Conservation (phyloP, 2,113 vertebrate genomes). For the Laticauda colubrina region DNA sequence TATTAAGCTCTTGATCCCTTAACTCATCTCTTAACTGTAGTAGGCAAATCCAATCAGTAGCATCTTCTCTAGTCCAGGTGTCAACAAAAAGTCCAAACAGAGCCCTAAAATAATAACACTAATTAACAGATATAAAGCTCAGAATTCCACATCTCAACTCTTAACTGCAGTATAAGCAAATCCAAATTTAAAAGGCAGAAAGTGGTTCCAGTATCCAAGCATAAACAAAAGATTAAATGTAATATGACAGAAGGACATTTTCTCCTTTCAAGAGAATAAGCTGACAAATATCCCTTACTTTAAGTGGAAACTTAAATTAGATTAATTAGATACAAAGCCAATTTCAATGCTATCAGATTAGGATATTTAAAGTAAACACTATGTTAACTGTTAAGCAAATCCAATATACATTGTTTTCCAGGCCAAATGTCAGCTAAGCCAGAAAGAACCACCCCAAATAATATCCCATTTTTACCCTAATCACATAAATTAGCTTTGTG, state of each 20-base stretch:
- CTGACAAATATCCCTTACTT: neutral
- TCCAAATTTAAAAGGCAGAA: neutral
- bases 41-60: neutral
- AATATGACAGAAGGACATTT: neutral
- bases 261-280: neutral
- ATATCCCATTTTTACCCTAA: neutral
- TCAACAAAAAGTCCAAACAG: neutral
- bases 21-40: neutral
- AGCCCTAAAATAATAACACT: neutral
- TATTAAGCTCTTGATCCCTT: neutral
- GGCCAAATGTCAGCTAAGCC: neutral
- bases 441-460: neutral
- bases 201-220: neutral
- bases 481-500: neutral
- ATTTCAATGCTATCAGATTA: neutral
- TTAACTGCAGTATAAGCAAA: neutral
- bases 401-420: neutral
- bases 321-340: neutral
- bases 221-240: neutral
- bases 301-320: neutral
- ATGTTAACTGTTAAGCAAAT: neutral
- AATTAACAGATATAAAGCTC: neutral
- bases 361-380: neutral
- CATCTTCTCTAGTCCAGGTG: neutral
- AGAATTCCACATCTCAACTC: neutral